Conservation (phyloP, 1,140 invertebrate genomes). For the Hypothenemus hampei region DNA sequence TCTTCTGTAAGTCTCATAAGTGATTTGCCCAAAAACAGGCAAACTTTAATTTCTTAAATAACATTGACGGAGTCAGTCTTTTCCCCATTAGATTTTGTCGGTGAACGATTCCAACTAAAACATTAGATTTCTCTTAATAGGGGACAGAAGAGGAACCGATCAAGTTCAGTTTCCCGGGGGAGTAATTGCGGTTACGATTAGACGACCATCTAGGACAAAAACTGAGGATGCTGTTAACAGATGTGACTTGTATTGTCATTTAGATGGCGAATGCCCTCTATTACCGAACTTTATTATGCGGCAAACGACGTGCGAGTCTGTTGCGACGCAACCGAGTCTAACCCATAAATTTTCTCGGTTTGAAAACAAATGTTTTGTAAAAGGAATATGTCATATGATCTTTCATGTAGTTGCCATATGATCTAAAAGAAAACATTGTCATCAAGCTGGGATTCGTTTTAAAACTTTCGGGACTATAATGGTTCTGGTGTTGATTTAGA, state of each 20-base stretch:
- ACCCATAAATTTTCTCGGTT: slow-evolving; percentile 18
- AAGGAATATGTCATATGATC: too few species aligned
- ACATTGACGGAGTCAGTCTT: slow-evolving; percentile 1
- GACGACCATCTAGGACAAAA: slow-evolving; percentile 9
- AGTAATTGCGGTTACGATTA: slow-evolving; percentile 23
- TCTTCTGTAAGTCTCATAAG: not conserved
- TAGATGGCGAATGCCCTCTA: slow-evolving; percentile 19
- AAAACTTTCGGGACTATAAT: too few species aligned
- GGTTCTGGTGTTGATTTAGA: too few species aligned
- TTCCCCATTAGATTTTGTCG: slow-evolving; percentile 15
- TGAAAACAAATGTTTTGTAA: too few species aligned
- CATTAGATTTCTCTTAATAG: slow-evolving; percentile 3
- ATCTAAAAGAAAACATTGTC: too few species aligned
- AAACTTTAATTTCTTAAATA: not conserved
- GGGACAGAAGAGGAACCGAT: slow-evolving; percentile 8
- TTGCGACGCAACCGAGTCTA: slow-evolving; percentile 1
- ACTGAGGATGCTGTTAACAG: slow-evolving; percentile 16
- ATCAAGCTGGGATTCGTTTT: too few species aligned
- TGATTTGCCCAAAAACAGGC: not conserved
- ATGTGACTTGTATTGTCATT: slow-evolving; percentile 25
- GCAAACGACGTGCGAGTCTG: slow-evolving; percentile 16
- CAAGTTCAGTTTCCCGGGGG: slow-evolving; percentile 16
- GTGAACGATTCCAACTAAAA: slow-evolving; percentile 20
- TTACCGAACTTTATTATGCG: slow-evolving; percentile 26
- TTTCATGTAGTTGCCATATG: too few species aligned